Conservation (phyloP, 2,113 vertebrate species). For the Prionailurus viverrinus region DNA sequence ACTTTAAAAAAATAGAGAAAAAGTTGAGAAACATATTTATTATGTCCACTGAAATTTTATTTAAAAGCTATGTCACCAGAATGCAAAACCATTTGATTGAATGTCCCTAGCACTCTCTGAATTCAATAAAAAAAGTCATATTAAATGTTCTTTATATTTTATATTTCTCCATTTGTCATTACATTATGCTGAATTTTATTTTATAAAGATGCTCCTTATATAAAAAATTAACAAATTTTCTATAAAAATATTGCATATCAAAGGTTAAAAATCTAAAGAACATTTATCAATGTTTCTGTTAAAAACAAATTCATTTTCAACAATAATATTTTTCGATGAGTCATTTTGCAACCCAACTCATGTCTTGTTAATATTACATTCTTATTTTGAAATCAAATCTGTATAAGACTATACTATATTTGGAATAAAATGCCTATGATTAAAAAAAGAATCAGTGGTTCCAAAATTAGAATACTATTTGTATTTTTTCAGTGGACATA, state of each 20-base stretch:
- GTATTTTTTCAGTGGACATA: not conserved
- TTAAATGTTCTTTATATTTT: not conserved
- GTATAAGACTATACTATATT: not conserved
- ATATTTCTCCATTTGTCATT: not conserved
- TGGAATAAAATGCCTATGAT: not conserved
- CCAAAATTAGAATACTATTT: not conserved
- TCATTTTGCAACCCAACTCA: not conserved
- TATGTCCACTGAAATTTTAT: not conserved
- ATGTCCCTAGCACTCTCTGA: not conserved
- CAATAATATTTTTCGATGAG: not conserved
- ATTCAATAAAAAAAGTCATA: not conserved
- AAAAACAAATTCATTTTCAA: slow-evolving; percentile 3
- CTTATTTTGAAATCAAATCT: slow-evolving; percentile 1
- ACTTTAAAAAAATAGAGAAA: not conserved
- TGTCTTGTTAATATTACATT: not conserved
- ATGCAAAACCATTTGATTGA: not conserved
- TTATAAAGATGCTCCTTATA: not conserved
- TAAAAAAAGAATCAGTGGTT: not conserved
- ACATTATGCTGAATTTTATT: not conserved
- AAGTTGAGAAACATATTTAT: not conserved
- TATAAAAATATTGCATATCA: not conserved
- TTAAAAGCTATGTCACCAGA: not conserved
- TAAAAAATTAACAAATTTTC: not conserved
- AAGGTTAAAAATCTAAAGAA: not conserved
- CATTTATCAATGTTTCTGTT: not conserved